Evolutionary conservation across 2,888 invertebrate genomes (phyloP), one percentile per base, ranked within the genome.

Genomic region (Drosophila tripunctata): DNA sequence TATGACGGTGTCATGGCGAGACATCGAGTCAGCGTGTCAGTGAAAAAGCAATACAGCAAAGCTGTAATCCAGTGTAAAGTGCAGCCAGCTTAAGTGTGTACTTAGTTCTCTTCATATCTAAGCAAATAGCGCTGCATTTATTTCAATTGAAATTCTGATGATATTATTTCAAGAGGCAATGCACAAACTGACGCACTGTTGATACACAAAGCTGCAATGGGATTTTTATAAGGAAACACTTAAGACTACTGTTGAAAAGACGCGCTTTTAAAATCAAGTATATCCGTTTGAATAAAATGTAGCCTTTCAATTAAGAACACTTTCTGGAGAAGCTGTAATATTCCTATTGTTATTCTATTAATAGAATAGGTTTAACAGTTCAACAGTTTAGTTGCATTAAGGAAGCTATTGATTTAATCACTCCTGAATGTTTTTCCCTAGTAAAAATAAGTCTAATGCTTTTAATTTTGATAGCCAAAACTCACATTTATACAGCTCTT

Each of bases 101-200:
- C 68, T 65, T 57, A 68, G 77, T 68, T 75, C 73, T 47, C 51
- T 66, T 54, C 52, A 68, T 68, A 65, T 61, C 68, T 67, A 75
- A 72, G 72, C 56, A 71, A 74, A 71, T 69, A 69, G 52, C 61
- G 43, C 48, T 66, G 74, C 77, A 77, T 77, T 75, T 69, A 77
- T 62, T 77, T 77, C 69, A 75, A 75, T 75, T 75, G 74, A 69
- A 73, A 62, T 69, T 52, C 62, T 60, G 61, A 58, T 38, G 57
- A 43, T 68, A 21, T 62, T 57, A 14, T 60, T 44, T 56, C 43
- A 38, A 54, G 67, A 63, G 31, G 40, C 57, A 35, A 15, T 33
- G 48, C 41, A 30, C 6, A 14, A 38, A 33, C 41, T 40, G 33
- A 19, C 33, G 27, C 47, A 43, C 62, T 30, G 41, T 12, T 52